A percentile compares a stretch with the other conserved stretches of the same genome.
These are phyloP conservation scores for Pterocles orientalis DNA, from an alignment of 2,113 vertebrate species.

Conservation along the genomic window DNA sequence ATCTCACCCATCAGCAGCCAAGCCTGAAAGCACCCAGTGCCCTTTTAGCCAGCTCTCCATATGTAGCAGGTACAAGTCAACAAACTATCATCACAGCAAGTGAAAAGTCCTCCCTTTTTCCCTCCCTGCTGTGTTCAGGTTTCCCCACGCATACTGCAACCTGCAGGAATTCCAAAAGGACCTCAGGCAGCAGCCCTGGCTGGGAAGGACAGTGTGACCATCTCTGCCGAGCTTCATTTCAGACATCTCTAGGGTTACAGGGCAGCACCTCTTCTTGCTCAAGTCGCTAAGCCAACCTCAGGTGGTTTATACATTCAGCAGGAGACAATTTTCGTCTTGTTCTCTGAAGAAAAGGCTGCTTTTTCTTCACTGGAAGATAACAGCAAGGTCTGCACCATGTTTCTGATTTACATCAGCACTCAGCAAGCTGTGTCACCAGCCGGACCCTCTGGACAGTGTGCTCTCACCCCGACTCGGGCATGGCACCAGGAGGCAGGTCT, in stretches of 20 bases:
- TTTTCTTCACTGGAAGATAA: neutral
- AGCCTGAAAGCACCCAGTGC: neutral
- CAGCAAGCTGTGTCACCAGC: fast-evolving
- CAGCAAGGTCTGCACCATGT: fast-evolving
- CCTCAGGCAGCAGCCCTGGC: neutral
- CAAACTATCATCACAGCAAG: neutral
- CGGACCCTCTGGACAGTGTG: fast-evolving
- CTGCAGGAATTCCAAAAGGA: neutral
- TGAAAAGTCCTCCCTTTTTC: neutral
- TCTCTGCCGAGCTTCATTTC: neutral
- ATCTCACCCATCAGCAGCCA: neutral
- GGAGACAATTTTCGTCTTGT: neutral
- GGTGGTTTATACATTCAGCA: neutral
- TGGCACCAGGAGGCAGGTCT: neutral
- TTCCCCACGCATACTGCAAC: neutral
- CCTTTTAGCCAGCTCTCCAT: neutral
- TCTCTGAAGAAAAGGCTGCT: neutral
- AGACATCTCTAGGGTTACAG: neutral
- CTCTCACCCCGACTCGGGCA: fast-evolving
- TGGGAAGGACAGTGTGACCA: neutral
- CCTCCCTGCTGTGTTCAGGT: neutral
- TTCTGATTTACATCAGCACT: fast-evolving
- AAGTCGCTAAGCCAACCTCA: neutral
- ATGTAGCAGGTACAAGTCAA: neutral
- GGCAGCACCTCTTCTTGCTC: neutral